phyloP scores from a whole-genome alignment of 30 jellyfish, hydroid and myxozoan genomes.

The Rhopilema esculentum region DNA sequence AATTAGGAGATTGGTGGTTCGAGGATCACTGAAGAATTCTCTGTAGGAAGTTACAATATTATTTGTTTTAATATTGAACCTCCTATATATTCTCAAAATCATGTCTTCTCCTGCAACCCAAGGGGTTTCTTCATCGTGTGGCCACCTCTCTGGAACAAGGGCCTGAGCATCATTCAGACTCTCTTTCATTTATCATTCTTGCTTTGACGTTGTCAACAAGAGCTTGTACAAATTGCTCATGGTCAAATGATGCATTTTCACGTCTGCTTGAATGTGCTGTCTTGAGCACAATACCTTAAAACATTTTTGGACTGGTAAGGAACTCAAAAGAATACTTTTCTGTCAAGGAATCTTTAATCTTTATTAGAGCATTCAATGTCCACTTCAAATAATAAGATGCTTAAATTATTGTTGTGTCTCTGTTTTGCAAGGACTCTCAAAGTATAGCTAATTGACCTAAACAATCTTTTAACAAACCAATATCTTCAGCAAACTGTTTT shows the following conservation, averaged over 20 bases:
- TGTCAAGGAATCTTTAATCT: slow-evolving; percentile 18
- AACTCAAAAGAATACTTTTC: slow-evolving; percentile 20
- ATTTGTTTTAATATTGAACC: slow-evolving; percentile 14
- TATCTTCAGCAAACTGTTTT: slow-evolving; percentile 42
- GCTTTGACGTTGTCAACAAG: slow-evolving; percentile 13
- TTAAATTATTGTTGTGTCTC: slow-evolving; percentile 20
- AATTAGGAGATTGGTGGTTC: background rate
- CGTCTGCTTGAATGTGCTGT: background rate
- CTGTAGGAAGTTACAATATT: slow-evolving; percentile 3
- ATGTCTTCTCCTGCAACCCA: slow-evolving; percentile 15
- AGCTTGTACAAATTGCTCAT: slow-evolving; percentile 1
- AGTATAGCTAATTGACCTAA: slow-evolving; percentile 45
- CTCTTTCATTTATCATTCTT: background rate
- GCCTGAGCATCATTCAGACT: background rate
- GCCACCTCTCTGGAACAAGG: slow-evolving; percentile 7
- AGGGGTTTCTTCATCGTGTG: slow-evolving; percentile 12
- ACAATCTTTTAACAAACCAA: slow-evolving; percentile 51
- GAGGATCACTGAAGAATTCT: slow-evolving; percentile 8
- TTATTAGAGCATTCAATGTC: slow-evolving; percentile 19
- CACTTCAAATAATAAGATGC: slow-evolving; percentile 21
- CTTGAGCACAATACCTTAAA: slow-evolving; percentile 17
- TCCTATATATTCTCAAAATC: background rate
- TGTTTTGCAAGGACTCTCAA: slow-evolving; percentile 27
- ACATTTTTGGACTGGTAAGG: background rate
- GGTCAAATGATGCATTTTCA: slow-evolving; percentile 16